Percentiles rank a stretch among this genome's conserved stretches.
phyloP scores from a whole-genome alignment of 2,888 invertebrate species.

The Seladonia tumulorum region DNA sequence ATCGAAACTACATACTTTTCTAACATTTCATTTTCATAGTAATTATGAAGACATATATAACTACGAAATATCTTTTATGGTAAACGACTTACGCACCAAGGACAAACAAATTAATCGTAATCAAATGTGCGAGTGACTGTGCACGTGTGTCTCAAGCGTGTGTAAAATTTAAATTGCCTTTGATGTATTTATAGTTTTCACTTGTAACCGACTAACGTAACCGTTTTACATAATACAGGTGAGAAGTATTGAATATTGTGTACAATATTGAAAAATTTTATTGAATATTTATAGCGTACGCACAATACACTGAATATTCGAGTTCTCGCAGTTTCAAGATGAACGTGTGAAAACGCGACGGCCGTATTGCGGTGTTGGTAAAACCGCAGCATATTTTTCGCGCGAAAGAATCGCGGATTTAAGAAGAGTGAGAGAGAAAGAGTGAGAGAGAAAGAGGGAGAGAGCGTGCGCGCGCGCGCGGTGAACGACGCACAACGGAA shows the following conservation, averaged over 20 bases:
- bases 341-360: neutral
- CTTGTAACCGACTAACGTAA: neutral
- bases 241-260: neutral
- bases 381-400: conserved; percentile 16
- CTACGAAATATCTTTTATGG: neutral
- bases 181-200: neutral
- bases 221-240: neutral
- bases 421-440: neutral
- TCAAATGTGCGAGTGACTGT: neutral
- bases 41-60: neutral
- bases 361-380: conserved; percentile 8
- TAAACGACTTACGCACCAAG: too few species aligned
- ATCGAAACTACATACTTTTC: neutral
- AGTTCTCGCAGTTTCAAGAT: neutral
- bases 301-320: neutral
- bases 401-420: neutral
- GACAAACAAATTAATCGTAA: neutral
- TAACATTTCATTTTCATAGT: neutral
- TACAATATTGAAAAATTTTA: neutral
- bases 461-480: neutral
- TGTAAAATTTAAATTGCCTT: neutral
- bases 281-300: neutral
- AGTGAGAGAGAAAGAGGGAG: too few species aligned
- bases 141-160: neutral
- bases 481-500: conserved; percentile 29